Evolutionary conservation across 2,113 vertebrate genomes (phyloP).

Genomic region (Neolamprologus brichardi): DNA sequence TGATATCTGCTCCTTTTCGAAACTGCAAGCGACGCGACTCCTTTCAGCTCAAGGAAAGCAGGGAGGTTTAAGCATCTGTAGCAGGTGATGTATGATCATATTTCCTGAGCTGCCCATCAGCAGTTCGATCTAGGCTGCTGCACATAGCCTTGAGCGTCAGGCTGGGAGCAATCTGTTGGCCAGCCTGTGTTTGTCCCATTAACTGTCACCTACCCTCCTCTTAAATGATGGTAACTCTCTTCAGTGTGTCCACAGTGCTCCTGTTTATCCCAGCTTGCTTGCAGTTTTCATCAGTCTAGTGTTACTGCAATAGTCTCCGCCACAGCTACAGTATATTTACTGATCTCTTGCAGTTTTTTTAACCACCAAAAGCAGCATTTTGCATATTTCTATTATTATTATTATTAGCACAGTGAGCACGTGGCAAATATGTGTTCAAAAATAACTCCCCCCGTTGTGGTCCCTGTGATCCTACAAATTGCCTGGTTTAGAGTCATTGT

Average conservation of each 20-base stretch:
- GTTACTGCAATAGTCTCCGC: background rate
- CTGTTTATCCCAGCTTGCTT: background rate
- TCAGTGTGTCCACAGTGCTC: background rate
- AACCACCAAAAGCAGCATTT: background rate
- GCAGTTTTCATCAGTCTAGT: background rate
- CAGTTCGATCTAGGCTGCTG: constrained; percentile 27
- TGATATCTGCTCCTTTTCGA: background rate
- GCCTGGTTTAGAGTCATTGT: background rate
- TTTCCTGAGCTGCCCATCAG: constrained; percentile 22
- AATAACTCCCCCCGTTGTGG: constrained; percentile 11
- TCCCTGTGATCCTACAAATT: background rate
- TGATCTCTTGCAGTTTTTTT: background rate
- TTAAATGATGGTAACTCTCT: constrained; percentile 21
- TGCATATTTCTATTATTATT: background rate
- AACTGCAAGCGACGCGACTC: background rate
- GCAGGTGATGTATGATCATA: constrained; percentile 34
- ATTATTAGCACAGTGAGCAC: background rate
- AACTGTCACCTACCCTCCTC: constrained; percentile 39
- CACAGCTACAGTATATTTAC: background rate
- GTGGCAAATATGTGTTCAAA: constrained; percentile 11
- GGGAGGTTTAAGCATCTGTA: background rate
- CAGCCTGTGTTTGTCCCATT: constrained; percentile 51
- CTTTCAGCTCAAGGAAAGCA: background rate
- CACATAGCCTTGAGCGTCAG: constrained; percentile 13
- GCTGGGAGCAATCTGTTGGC: background rate